These are phyloP conservation scores for Leptodactylus fuscus DNA, from an alignment of 2,113 vertebrate genomes.

Conservation along the genomic window DNA sequence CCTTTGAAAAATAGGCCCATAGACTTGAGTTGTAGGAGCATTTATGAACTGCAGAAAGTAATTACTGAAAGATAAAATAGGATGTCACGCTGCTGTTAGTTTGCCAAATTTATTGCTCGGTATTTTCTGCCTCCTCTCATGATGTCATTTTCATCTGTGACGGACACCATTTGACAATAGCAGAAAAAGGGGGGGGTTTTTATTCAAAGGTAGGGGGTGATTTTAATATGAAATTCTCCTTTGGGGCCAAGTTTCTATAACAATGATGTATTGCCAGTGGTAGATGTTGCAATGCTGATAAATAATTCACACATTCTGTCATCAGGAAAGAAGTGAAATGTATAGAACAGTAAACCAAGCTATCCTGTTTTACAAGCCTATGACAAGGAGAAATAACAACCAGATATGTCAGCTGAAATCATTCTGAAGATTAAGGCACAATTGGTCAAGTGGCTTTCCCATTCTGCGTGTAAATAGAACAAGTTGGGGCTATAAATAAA, in stretches of 20 bases:
- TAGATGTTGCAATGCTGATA: slow-evolving; percentile 42
- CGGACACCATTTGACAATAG: slow-evolving; percentile 15
- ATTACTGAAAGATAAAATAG: slow-evolving; percentile 51
- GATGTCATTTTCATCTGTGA: slow-evolving; percentile 44
- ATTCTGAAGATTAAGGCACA: background rate
- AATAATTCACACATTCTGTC: slow-evolving; percentile 42
- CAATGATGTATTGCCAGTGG: slow-evolving; percentile 47
- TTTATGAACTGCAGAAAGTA: slow-evolving; percentile 49
- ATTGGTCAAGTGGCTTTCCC: background rate
- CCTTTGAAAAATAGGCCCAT: slow-evolving; percentile 39
- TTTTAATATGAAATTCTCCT: slow-evolving; percentile 47
- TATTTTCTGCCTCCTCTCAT: background rate
- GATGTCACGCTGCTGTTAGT: slow-evolving; percentile 40
- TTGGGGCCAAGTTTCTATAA: slow-evolving; percentile 31
- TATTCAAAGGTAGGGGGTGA: background rate
- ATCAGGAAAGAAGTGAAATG: slow-evolving; percentile 28
- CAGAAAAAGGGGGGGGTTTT: background rate
- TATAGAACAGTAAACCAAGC: background rate
- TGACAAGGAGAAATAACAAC: slow-evolving; percentile 59
- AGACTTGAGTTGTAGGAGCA: slow-evolving; percentile 38
- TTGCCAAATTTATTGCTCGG: slow-evolving; percentile 28
- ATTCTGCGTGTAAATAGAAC: background rate
- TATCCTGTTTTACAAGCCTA: background rate
- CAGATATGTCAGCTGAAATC: slow-evolving; percentile 58
- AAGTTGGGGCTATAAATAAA: background rate